These are phyloP conservation scores for Channa argus DNA, from an alignment of 2,113 vertebrate species.

Conservation along the genomic window DNA sequence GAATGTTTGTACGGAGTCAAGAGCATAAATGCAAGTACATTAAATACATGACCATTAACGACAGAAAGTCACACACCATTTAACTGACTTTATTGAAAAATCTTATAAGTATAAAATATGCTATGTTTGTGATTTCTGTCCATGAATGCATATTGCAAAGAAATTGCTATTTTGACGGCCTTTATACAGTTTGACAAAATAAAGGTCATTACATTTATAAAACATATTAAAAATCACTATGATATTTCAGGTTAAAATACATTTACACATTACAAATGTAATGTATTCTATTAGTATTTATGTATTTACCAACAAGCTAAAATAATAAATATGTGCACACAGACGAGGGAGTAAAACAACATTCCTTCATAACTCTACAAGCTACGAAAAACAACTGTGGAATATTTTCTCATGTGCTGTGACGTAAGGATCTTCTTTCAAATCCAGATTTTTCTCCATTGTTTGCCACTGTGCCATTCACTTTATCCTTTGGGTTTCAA, in stretches of 20 bases:
- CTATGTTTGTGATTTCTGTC: conserved; percentile 4
- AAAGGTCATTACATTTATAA: not conserved
- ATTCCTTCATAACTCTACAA: conserved; percentile 21
- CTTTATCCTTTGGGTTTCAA: conserved; percentile 67
- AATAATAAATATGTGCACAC: conserved; percentile 1
- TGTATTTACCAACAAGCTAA: conserved; percentile 11
- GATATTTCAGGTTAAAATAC: conserved; percentile 13
- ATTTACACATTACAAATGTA: not conserved
- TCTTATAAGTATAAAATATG: conserved; percentile 61
- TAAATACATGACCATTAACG: not conserved
- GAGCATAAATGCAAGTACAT: not conserved
- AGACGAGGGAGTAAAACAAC: not conserved
- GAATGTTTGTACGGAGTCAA: not conserved
- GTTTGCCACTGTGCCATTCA: conserved; percentile 48
- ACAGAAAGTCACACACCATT: conserved; percentile 23
- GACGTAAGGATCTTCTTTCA: conserved; percentile 52
- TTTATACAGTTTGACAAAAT: conserved; percentile 13
- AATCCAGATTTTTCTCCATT: conserved; percentile 61
- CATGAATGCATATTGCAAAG: conserved; percentile 13
- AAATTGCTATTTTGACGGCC: not conserved
- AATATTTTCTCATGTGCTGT: conserved; percentile 39
- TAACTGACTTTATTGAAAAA: conserved; percentile 69
- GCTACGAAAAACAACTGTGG: conserved; percentile 17
- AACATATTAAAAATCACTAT: conserved; percentile 24
- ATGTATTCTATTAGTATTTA: conserved; percentile 23